Evolutionary conservation across 1,140 invertebrate species (phyloP).

Genomic region (Aradophagus sp.): DNA sequence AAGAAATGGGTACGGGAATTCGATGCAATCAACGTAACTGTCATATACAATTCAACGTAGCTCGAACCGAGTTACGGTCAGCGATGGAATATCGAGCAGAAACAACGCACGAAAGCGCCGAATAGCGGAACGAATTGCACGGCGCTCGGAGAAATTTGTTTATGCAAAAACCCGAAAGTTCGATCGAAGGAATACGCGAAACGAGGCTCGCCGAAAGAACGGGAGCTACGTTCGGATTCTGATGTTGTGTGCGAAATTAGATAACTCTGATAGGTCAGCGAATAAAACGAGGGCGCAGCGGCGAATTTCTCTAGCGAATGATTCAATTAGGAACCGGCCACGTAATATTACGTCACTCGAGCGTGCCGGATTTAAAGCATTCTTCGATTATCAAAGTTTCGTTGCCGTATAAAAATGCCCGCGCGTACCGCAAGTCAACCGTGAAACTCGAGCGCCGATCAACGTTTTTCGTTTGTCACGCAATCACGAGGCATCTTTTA

Average conservation of each 20-base stretch:
- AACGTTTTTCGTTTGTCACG: not conserved
- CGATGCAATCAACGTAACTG: slow-evolving; percentile 11
- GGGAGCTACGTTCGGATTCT: slow-evolving; percentile 1
- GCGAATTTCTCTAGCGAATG: slow-evolving; percentile 4
- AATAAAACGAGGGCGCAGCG: slow-evolving; percentile 7
- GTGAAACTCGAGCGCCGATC: not conserved
- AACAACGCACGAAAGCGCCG: too few species aligned
- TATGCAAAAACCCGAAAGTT: too few species aligned
- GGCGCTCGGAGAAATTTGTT: too few species aligned
- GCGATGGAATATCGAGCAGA: too few species aligned
- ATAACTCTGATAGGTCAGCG: slow-evolving; percentile 12
- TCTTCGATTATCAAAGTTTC: not conserved
- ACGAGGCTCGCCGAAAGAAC: too few species aligned
- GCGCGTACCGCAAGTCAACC: not conserved
- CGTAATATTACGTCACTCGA: not conserved
- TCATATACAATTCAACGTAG: slow-evolving; percentile 4
- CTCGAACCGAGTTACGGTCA: too few species aligned
- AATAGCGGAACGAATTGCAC: too few species aligned
- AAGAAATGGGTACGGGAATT: slow-evolving; percentile 11
- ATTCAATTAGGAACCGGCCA: slow-evolving; percentile 6
- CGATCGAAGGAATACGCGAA: too few species aligned
- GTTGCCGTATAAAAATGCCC: too few species aligned
- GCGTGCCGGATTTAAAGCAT: not conserved
- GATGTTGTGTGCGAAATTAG: slow-evolving; percentile 2
- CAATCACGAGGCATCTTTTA: not conserved